Conservation (phyloP, 2,888 invertebrate species). For the Agriopis aurantiaria region DNA sequence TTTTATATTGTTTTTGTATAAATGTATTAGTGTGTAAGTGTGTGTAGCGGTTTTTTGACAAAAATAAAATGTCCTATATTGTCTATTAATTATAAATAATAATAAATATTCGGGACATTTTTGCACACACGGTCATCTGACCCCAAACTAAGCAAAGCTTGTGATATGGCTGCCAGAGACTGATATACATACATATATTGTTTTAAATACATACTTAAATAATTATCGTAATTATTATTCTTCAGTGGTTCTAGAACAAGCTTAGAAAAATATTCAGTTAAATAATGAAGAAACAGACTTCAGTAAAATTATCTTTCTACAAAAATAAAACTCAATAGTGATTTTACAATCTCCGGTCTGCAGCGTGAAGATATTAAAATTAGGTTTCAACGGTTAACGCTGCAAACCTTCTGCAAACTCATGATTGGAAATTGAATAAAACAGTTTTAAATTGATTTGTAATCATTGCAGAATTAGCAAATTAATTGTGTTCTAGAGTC, state of each 20-base stretch:
- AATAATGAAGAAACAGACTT: neutral
- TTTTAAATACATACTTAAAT: too few relatives aligned
- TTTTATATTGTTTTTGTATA: too few relatives aligned
- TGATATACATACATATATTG: too few relatives aligned
- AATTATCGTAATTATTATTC: neutral
- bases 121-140: too few relatives aligned
- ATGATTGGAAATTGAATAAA: neutral
- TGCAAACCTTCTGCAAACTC: neutral
- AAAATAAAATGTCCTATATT: too few relatives aligned
- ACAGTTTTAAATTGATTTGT: neutral
- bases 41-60: too few relatives aligned
- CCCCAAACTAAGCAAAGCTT: too few relatives aligned
- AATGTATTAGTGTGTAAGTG: too few relatives aligned
- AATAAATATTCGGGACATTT: too few relatives aligned
- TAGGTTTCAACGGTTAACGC: slow-evolving; percentile 22
- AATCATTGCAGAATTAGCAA: neutral
- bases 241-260: neutral
- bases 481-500: too few relatives aligned
- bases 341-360: slow-evolving; percentile 28
- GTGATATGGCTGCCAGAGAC: too few relatives aligned
- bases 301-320: neutral
- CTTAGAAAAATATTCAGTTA: neutral
- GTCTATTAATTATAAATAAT: too few relatives aligned
- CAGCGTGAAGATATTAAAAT: slow-evolving; percentile 24
- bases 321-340: slow-evolving; percentile 11